Evolutionary conservation across 2,113 vertebrate genomes (phyloP).

Genomic region (Eclectus roratus): DNA sequence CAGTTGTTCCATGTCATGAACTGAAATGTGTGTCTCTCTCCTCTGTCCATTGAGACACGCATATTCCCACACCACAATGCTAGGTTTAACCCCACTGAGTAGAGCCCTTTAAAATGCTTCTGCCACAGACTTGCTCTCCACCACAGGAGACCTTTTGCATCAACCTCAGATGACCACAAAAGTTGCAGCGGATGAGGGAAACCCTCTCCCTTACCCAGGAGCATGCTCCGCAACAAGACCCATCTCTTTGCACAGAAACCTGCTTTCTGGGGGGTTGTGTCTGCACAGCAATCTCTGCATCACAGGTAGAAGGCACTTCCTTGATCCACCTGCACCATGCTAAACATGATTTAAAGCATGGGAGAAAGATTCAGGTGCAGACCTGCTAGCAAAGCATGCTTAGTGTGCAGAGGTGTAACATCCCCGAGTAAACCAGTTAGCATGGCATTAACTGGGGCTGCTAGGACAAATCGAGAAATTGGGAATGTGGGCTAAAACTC

Average conservation of each 20-base stretch:
- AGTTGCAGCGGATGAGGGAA: neutral
- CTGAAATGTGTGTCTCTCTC: neutral
- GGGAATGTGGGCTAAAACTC: neutral
- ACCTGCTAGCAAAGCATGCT: neutral
- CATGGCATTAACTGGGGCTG: neutral
- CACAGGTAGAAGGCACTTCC: neutral
- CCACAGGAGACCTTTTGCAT: neutral
- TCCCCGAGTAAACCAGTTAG: neutral
- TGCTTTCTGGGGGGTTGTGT: neutral
- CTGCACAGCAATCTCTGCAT: neutral
- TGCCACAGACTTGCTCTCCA: neutral
- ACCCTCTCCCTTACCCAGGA: neutral
- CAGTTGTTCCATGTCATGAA: neutral
- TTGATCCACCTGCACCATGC: neutral
- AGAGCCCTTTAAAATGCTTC: neutral
- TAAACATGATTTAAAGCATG: neutral
- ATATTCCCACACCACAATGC: neutral
- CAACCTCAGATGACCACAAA: neutral
- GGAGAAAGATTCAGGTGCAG: neutral
- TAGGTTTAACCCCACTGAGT: neutral
- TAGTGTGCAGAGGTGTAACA: neutral
- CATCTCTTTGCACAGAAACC: fast-evolving
- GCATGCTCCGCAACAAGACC: neutral
- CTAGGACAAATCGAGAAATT: neutral
- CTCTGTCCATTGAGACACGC: fast-evolving